phyloP scores from a whole-genome alignment of 1,140 invertebrate genomes.

The Cotesia chilonis region DNA sequence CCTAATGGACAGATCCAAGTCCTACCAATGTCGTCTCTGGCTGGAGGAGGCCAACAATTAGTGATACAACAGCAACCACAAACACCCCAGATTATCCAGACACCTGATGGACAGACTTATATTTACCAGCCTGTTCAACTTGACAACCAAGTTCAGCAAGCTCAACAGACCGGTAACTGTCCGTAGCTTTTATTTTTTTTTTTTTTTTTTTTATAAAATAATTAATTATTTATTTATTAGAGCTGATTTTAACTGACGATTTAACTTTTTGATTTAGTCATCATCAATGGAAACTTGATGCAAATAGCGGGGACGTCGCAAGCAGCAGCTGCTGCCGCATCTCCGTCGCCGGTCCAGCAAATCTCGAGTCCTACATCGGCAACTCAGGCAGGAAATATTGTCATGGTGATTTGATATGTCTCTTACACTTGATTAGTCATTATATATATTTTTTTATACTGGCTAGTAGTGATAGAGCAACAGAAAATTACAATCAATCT shows the following conservation, averaged over 20 bases:
- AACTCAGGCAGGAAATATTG: conserved; percentile 75
- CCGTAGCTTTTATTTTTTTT: conserved; percentile 27
- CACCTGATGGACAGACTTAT: conserved; percentile 91
- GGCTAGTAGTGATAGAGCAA: conserved; percentile 61
- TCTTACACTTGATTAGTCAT: conserved; percentile 57
- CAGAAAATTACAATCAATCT: conserved; percentile 41
- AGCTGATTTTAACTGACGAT: conserved; percentile 23
- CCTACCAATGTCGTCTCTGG: conserved; percentile 70
- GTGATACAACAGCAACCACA: conserved; percentile 72
- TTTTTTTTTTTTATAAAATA: conserved; percentile 29
- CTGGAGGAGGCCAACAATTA: conserved; percentile 67
- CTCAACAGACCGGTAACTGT: conserved; percentile 70
- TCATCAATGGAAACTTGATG: conserved; percentile 78
- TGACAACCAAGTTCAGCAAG: conserved; percentile 70
- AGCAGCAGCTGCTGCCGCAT: conserved; percentile 63
- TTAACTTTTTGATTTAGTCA: conserved; percentile 65
- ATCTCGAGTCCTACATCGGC: conserved; percentile 69
- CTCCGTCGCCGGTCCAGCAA: conserved; percentile 65
- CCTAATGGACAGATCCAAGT: conserved; percentile 73
- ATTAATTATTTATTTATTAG: neutral
- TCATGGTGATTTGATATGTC: conserved; percentile 67
- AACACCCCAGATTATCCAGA: conserved; percentile 86
- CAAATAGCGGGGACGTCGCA: conserved; percentile 69
- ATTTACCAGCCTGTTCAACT: conserved; percentile 85
- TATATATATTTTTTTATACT: conserved; percentile 54